A percentile compares a stretch with the other conserved stretches of the same genome.
These are phyloP conservation scores for Anas capensis DNA, from an alignment of 2,797 vertebrate genomes.

Conservation along the genomic window DNA sequence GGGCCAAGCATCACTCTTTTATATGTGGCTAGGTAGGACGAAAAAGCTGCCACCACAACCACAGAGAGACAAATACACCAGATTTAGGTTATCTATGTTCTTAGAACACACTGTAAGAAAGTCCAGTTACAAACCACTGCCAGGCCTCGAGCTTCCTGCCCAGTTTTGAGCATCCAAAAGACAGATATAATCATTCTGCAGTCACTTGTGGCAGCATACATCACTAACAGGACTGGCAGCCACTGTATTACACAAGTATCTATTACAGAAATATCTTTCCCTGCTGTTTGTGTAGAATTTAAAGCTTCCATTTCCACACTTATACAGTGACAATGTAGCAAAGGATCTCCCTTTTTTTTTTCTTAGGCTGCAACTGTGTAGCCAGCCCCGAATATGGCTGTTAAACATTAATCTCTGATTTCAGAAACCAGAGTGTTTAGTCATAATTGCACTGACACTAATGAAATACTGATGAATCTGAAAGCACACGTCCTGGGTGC, in stretches of 20 bases:
- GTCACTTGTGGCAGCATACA: rapidly evolving
- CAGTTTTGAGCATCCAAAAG: background rate
- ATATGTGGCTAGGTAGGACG: no score
- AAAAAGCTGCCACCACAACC: background rate
- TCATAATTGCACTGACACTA: conserved; percentile 40
- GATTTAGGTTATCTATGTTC: background rate
- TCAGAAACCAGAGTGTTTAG: background rate
- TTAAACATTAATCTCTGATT: conserved; percentile 10
- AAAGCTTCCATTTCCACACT: background rate
- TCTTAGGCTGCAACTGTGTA: background rate
- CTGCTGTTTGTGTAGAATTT: background rate
- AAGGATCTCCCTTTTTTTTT: background rate
- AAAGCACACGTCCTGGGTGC: background rate
- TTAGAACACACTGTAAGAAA: background rate
- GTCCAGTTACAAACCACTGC: background rate
- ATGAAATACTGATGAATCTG: background rate
- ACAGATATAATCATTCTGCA: background rate
- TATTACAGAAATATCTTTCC: background rate
- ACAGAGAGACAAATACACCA: background rate
- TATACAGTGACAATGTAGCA: background rate
- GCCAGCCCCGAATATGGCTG: background rate
- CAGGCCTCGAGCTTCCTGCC: background rate
- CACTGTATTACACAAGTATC: background rate
- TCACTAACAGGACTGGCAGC: background rate
- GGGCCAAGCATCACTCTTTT: background rate